These are phyloP conservation scores for Andrena cerasifolii DNA, from an alignment of 1,140 invertebrate genomes.

Conservation along the genomic window DNA sequence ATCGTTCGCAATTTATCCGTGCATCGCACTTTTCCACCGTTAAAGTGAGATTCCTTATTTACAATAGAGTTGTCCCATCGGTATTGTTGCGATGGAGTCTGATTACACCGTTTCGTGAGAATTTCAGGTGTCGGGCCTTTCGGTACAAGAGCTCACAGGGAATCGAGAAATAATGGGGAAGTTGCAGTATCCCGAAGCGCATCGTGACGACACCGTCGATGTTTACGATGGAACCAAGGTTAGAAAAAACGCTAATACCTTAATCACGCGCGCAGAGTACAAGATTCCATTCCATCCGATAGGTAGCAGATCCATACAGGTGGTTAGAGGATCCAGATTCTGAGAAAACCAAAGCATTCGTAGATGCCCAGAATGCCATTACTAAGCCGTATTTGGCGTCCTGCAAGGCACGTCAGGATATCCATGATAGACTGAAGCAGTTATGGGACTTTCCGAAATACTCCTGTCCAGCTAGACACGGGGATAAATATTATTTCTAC, in stretches of 20 bases:
- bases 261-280: no score
- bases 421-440: constrained; percentile 91
- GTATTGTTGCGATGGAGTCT: background rate
- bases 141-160: background rate
- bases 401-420: constrained; percentile 88
- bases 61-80: background rate
- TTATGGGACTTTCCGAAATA: constrained; percentile 99
- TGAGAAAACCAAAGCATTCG: constrained; percentile 95
- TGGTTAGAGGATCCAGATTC: constrained; percentile 98
- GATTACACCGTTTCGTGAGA: background rate
- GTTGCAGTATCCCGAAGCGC: constrained; percentile 88
- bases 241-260: no score
- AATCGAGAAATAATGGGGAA: constrained; percentile 62
- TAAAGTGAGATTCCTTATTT: constrained; percentile 35
- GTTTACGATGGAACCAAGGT: constrained; percentile 93
- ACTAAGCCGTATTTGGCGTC: constrained; percentile 92
- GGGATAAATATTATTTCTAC: constrained; percentile 95
- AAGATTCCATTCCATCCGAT: background rate
- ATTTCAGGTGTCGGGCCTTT: background rate
- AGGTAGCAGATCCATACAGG: constrained; percentile 96
- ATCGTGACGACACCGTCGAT: constrained; percentile 91
- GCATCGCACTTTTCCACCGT: constrained; percentile 6
- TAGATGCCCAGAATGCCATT: constrained; percentile 95
- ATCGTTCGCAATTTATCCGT: constrained; percentile 17
- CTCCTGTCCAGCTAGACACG: constrained; percentile 92